Percentiles rank a stretch among this genome's conserved stretches.
Evolutionary conservation across 2,888 invertebrate genomes (phyloP).

Genomic region (Papilio protenor): DNA sequence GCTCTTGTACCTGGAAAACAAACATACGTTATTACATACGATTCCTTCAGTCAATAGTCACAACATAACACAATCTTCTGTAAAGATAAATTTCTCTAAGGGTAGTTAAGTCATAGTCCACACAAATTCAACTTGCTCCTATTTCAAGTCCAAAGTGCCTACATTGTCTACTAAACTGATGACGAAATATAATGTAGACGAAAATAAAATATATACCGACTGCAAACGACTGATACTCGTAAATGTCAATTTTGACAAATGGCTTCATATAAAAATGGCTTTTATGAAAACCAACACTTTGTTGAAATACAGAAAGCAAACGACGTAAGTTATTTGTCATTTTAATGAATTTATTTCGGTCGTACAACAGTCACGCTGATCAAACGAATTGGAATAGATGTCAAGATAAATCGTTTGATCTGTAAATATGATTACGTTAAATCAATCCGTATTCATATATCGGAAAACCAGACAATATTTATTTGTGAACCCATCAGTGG

Average conservation of each 20-base stretch:
- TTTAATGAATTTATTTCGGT: conserved; percentile 38
- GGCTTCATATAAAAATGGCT: conserved; percentile 34
- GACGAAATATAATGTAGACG: conserved; percentile 2
- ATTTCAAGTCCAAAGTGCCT: not conserved
- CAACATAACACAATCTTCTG: not conserved
- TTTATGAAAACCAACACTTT: conserved; percentile 36
- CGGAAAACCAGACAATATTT: conserved; percentile 19
- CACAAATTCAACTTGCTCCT: not conserved
- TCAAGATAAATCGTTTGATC: conserved; percentile 35
- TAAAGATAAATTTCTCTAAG: not conserved
- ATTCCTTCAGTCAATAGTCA: not conserved
- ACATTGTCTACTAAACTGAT: not conserved
- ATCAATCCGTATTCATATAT: conserved; percentile 18
- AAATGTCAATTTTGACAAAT: conserved; percentile 40
- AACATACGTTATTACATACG: conserved; percentile 19
- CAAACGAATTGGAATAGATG: conserved; percentile 33
- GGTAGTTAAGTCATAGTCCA: not conserved
- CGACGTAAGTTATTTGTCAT: conserved; percentile 31
- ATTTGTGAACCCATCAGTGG: conserved; percentile 4
- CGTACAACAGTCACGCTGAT: conserved; percentile 10
- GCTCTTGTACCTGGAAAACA: conserved; percentile 86
- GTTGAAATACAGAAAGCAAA: conserved; percentile 31
- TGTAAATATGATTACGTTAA: conserved; percentile 18
- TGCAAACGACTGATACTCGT: conserved; percentile 39
- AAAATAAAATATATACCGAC: conserved; percentile 33